Evolutionary conservation across 1,140 invertebrate genomes (phyloP).

Genomic region (Drosophila trapezifrons): DNA sequence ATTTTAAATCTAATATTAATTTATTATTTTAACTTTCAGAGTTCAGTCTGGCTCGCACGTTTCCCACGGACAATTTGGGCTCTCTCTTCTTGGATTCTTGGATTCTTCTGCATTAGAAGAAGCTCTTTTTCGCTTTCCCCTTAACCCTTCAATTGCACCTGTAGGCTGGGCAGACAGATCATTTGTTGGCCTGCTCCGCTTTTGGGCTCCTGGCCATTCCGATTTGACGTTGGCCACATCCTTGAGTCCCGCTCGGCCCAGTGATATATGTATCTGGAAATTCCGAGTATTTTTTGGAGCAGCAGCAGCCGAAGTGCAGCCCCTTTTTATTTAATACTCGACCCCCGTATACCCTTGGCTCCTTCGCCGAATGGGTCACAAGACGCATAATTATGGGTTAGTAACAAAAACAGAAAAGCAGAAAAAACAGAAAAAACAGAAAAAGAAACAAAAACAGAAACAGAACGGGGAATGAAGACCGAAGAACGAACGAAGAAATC

Average conservation of each 20-base stretch:
- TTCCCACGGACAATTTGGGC: conserved; percentile 18
- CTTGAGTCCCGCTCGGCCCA: conserved; percentile 19
- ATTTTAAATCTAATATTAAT: background rate
- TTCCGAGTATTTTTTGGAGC: conserved; percentile 65
- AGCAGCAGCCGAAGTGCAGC: conserved; percentile 42
- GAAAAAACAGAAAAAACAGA: conserved; percentile 4
- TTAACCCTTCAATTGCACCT: conserved; percentile 30
- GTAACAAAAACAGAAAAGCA: conserved; percentile 32
- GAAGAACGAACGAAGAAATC: conserved; percentile 51
- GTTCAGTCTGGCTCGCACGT: background rate
- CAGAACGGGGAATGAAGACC: conserved; percentile 16
- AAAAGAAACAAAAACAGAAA: conserved; percentile 17
- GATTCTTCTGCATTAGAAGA: conserved; percentile 34
- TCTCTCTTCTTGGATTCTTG: background rate
- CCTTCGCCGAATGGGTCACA: conserved; percentile 50
- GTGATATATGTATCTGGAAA: conserved; percentile 62
- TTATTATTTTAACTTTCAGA: background rate
- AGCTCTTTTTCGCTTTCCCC: background rate
- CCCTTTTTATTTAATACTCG: conserved; percentile 54
- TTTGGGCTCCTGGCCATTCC: conserved; percentile 12
- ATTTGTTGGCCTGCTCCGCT: conserved; percentile 32
- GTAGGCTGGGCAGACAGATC: conserved; percentile 28
- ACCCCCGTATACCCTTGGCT: conserved; percentile 9
- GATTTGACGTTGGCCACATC: conserved; percentile 34
- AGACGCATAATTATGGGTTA: conserved; percentile 76